A percentile compares a stretch with the other conserved stretches of the same genome.
phyloP scores from a whole-genome alignment of 2,888 invertebrate species.

The Philereme vetulata region DNA sequence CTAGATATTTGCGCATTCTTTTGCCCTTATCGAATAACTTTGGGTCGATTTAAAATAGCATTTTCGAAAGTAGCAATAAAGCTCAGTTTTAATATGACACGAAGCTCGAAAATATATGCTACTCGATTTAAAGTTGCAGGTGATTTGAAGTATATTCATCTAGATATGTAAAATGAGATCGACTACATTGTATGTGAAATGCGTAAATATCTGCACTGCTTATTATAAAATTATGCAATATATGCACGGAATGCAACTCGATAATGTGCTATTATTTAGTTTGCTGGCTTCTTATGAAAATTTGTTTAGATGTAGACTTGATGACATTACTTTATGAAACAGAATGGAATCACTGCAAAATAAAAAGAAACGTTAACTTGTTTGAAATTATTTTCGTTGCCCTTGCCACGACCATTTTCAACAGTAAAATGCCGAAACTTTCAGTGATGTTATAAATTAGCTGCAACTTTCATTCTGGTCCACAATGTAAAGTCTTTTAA shows the following conservation, averaged over 20 bases:
- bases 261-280: constrained; percentile 62
- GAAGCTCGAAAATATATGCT: constrained; percentile 13
- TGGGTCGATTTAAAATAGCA: constrained; percentile 15
- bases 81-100: not conserved
- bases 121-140: constrained; percentile 31
- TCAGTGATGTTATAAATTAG: not conserved
- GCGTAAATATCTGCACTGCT: constrained; percentile 76
- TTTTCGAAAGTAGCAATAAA: constrained; percentile 3
- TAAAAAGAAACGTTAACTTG: not conserved
- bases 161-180: constrained; percentile 31
- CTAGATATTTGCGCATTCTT: constrained; percentile 12
- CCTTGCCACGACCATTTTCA: not conserved
- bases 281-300: constrained; percentile 72
- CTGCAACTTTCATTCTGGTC: constrained; percentile 13
- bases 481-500: constrained; percentile 22
- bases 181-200: constrained; percentile 50
- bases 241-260: constrained; percentile 73
- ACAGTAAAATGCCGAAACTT: not conserved
- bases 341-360: not conserved
- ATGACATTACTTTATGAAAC: constrained; percentile 23
- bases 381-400: not conserved
- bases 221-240: constrained; percentile 68
- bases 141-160: constrained; percentile 27
- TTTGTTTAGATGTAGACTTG: constrained; percentile 33
- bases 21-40: constrained; percentile 23